Conservation (phyloP, 2,888 invertebrate genomes). For the Drosophila atroscutellata region DNA sequence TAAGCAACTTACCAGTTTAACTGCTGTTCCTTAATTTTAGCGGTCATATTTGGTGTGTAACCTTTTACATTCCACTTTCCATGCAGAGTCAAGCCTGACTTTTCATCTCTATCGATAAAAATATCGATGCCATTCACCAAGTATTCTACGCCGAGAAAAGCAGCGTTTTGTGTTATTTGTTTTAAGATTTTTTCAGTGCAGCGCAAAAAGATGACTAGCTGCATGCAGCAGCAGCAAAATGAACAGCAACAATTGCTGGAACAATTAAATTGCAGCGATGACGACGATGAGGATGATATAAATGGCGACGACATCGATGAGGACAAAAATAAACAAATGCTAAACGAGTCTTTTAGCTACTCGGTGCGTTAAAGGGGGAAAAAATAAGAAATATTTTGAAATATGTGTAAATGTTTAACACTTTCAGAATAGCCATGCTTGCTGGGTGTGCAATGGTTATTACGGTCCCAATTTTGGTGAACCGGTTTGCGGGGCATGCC, state of each 20-base stretch:
- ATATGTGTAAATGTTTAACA: not conserved
- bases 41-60: constrained; percentile 2
- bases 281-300: constrained; percentile 51
- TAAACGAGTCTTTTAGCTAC: constrained; percentile 76
- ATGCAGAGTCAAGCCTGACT: not conserved
- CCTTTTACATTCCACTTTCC: constrained; percentile 10
- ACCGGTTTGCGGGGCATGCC: constrained; percentile 96
- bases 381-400: constrained; percentile 17
- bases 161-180: constrained; percentile 31
- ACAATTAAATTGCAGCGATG: constrained; percentile 61
- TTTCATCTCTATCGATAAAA: constrained; percentile 20
- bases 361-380: constrained; percentile 70
- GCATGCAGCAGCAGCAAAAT: constrained; percentile 74
- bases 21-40: not conserved
- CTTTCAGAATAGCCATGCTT: constrained; percentile 85
- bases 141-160: constrained; percentile 21
- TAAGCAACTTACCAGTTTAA: not conserved
- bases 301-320: constrained; percentile 60
- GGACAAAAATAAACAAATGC: constrained; percentile 46
- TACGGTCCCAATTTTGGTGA: constrained; percentile 96
- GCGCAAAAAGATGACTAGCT: constrained; percentile 72
- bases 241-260: constrained; percentile 67
- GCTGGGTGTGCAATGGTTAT: constrained; percentile 95
- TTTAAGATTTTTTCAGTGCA: constrained; percentile 42
- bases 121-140: constrained; percentile 17